Conservation (phyloP, 2,888 invertebrate species). For the Venusia cambrica region DNA sequence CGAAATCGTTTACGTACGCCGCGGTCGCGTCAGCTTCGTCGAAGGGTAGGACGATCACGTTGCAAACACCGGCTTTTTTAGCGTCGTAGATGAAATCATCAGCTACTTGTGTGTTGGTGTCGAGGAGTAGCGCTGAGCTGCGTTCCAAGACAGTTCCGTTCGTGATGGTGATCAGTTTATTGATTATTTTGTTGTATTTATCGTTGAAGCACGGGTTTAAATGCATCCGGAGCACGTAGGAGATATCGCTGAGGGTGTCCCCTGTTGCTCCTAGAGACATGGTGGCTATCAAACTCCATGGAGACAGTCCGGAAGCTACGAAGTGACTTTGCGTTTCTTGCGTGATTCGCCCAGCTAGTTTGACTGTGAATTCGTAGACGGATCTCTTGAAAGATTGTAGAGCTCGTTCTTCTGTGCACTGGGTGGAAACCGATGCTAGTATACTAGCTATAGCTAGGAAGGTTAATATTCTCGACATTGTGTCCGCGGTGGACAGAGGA, state of each 20-base stretch:
- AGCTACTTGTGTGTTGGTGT: conserved; percentile 40
- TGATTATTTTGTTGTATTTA: conserved; percentile 49
- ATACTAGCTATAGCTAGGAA: conserved; percentile 33
- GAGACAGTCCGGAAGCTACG: conserved; percentile 54
- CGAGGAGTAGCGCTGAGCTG: conserved; percentile 52
- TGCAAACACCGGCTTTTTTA: conserved; percentile 38
- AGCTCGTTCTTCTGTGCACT: conserved; percentile 42
- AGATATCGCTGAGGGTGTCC: conserved; percentile 48
- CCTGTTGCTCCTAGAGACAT: conserved; percentile 55
- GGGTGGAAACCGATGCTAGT: conserved; percentile 34
- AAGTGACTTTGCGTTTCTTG: conserved; percentile 63
- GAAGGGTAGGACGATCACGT: conserved; percentile 45
- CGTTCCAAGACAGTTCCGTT: conserved; percentile 45
- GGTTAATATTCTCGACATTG: conserved; percentile 40
- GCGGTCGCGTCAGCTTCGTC: conserved; percentile 41
- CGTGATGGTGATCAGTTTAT: conserved; percentile 30
- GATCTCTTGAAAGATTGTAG: conserved; percentile 39
- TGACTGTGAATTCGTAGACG: conserved; percentile 48
- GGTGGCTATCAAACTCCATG: conserved; percentile 57
- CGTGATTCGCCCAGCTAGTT: conserved; percentile 42
- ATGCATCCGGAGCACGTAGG: conserved; percentile 45
- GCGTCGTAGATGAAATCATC: conserved; percentile 39
- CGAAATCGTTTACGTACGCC: conserved; percentile 50
- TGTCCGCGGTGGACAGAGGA: conserved; percentile 33
- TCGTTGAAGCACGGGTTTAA: conserved; percentile 55